phyloP scores from a whole-genome alignment of 2,888 invertebrate genomes.

The Elmis aenea region DNA sequence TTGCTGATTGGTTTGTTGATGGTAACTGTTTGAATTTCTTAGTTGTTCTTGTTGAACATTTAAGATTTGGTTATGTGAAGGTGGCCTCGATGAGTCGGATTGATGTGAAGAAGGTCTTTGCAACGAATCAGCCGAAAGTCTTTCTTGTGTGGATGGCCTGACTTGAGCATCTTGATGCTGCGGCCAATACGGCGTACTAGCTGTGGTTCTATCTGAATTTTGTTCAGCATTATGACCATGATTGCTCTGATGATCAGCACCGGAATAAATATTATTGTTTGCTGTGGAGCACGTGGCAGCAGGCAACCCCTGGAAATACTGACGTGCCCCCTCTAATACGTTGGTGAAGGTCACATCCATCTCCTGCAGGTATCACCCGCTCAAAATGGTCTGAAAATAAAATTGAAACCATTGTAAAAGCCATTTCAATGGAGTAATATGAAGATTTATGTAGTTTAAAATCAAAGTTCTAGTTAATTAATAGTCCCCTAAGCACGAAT shows the following conservation, averaged over 20 bases:
- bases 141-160: constrained; percentile 18
- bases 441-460: too few relatives aligned
- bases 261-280: constrained; percentile 31
- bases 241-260: constrained; percentile 9
- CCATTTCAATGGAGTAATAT: too few relatives aligned
- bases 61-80: constrained; percentile 15
- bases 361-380: constrained; percentile 47
- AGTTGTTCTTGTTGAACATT: constrained; percentile 16
- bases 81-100: constrained; percentile 18
- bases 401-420: too few relatives aligned
- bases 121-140: constrained; percentile 7
- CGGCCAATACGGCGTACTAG: constrained; percentile 18
- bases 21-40: constrained; percentile 16
- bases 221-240: constrained; percentile 12
- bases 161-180: constrained; percentile 19
- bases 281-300: constrained; percentile 45
- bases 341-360: constrained; percentile 76
- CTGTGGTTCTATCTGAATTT: constrained; percentile 13
- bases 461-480: too few relatives aligned
- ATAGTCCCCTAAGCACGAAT: too few relatives aligned
- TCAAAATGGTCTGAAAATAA: constrained; percentile 16
- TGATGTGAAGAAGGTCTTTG: constrained; percentile 15
- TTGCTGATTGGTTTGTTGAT: constrained; percentile 14
- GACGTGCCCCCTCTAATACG: constrained; percentile 78
- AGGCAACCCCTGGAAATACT: constrained; percentile 77